Conservation (phyloP, 1,140 invertebrate species). For the Trinorchestia longiramus region DNA sequence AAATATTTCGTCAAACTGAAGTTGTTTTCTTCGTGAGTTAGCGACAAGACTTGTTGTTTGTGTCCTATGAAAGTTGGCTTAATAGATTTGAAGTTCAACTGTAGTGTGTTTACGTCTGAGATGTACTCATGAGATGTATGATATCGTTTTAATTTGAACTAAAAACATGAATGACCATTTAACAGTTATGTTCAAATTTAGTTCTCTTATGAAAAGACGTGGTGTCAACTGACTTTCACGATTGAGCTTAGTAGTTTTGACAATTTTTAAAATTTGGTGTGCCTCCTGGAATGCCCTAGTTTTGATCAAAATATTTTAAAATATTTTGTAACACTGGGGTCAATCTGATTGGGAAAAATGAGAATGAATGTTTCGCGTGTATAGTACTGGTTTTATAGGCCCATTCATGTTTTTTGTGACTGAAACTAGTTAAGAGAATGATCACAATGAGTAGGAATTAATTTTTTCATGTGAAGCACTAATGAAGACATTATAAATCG, state of each 20-base stretch:
- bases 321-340: too few relatives aligned
- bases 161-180: not conserved
- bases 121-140: not conserved
- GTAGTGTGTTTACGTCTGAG: not conserved
- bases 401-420: not conserved
- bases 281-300: not conserved
- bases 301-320: not conserved
- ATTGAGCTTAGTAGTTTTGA: too few relatives aligned
- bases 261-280: too few relatives aligned
- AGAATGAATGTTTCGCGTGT: too few relatives aligned
- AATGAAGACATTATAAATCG: too few relatives aligned
- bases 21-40: not conserved
- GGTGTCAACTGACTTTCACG: not conserved
- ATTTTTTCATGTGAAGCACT: not conserved
- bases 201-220: not conserved
- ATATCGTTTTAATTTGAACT: not conserved
- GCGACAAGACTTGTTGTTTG: too few relatives aligned
- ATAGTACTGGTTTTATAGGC: too few relatives aligned
- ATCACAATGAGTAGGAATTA: not conserved
- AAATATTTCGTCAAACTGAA: not conserved
- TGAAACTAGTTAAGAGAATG: not conserved
- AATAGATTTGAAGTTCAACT: not conserved
- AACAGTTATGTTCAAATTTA: not conserved
- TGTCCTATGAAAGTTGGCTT: not conserved
- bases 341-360: too few relatives aligned